Base-by-base conservation (phyloP, 2,797 vertebrate species). In the Oreochromis grahami region DNA sequence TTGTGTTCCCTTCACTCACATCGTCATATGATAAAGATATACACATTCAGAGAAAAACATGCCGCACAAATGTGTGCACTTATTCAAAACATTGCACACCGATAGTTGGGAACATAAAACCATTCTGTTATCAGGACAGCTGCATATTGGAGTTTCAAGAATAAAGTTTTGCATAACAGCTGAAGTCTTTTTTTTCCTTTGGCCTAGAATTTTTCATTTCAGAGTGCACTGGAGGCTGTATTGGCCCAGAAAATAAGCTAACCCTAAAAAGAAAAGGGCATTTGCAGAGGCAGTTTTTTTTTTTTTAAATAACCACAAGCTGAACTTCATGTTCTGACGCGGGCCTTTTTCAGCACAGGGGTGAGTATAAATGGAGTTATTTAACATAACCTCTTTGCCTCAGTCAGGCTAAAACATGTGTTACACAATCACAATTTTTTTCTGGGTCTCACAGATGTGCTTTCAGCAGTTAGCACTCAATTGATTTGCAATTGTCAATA, bases 221-320 rank as follows among this genome's bases (percentile, higher is more conserved):
- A 50, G 68, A 74, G 68, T 32, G 68, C 43, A 74, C 65, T 56
- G 70, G 41, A 87, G 78, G 85, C 76, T 77, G 60, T 38, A 8
- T 29, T 81, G 32, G 52, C 77, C 9, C 83, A 84, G 58, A 82
- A 84, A 84, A 76, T 11, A 74, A 36, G 52, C 52, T 79, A 68
- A 63, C 78, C 53, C 80, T 48, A 38, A 50, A 78, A 52, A 72
- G 32, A 83, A 80, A 63, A 74, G 56, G 76, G 19, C 14, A 36
- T 84, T 78, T 89, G 80, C 78, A 82, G 52, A 84, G 84, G 87
- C 60, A 79, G 80, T 84, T 80, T 63, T 82, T 77, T 86, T 86
- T 63, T 70, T 72, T 29, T 3, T 0, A 14, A 86, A 85, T 80
- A 86, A 83, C 8, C 21, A 43, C 58, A 79, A 74, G 51, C 56